Base-by-base conservation (phyloP, 2,797 vertebrate species). In the Anguilla megastoma region DNA sequence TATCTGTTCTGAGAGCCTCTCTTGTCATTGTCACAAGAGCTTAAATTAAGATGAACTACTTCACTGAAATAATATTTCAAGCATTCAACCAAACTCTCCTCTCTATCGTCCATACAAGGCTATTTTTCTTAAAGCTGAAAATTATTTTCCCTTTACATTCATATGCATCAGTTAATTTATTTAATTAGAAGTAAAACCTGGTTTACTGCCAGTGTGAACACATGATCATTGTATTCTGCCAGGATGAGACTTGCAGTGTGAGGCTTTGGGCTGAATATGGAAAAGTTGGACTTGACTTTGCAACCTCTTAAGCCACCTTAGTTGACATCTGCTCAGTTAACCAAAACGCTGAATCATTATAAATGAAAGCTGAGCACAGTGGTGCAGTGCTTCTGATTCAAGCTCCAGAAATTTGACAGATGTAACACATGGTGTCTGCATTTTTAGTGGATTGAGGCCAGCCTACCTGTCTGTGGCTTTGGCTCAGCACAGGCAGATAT, bases 401-500 rank as follows among this genome's bases (percentile, higher is more conserved):
- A 82, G 18, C 79, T 82, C 41, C 21, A n/a, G 74, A 71, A 79
- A 16, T 79, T 79, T 79, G 33, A 79, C 30, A 79, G 45, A 82
- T 50, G 7, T 82, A 45, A 82, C 41, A 82, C n/a, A 82, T 45
- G 18, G 45, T 82, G 41, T 50, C 79, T 9, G 41, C 45, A 50
- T 82, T n/a, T 82, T 82, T 48, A 48, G 21, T 50, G 45, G 41
- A 82, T 45, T 48, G 1, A 45, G 79, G 41, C 45, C 36, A 80
- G 21, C 41, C 6, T 48, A 48, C 7, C 79, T 50, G 79, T 48
- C 45, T 24, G 45, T 82, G 45, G 79, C 79, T n/a, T 50, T 50
- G 21, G 79, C 41, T 21, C 45, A 50, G 24, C 21, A 48, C 16
- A 80, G 21, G 21, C 33, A 18, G 14, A 41, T 18, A 76, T 76